These are phyloP conservation scores for Pristionchus pacificus DNA, from an alignment of 1,140 invertebrate species.

Conservation along the genomic window DNA sequence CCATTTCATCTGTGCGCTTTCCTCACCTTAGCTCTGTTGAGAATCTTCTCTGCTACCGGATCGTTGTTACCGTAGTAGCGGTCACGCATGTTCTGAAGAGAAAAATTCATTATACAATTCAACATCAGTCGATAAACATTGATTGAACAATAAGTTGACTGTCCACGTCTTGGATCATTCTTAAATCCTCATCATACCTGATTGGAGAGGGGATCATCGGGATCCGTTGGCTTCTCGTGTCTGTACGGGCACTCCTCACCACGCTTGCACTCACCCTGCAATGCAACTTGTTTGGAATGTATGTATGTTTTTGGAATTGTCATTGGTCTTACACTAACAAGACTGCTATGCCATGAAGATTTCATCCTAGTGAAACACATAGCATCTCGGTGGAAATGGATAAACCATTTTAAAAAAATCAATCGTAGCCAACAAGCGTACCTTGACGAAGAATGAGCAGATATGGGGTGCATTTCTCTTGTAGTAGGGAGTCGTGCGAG, in stretches of 20 bases:
- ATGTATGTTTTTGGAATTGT: no score
- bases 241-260: constrained; percentile 99
- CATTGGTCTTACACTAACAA: no score
- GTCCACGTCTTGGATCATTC: no score
- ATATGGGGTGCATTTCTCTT: constrained; percentile 97
- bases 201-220: constrained; percentile 95
- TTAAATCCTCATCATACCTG: no score
- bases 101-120: no score
- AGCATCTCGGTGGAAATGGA: no score
- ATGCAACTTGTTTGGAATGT: no score
- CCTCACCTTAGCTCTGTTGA: constrained; percentile 75
- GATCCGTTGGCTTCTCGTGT: constrained; percentile 97
- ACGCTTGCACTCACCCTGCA: constrained; percentile 92
- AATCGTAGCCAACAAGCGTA: neutral
- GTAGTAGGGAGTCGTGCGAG: constrained; percentile 94
- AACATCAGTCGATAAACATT: no score
- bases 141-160: no score
- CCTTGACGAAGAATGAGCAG: constrained; percentile 92
- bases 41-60: constrained; percentile 94
- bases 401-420: neutral
- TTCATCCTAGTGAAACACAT: no score
- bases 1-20: neutral
- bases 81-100: constrained; percentile 99
- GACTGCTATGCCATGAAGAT: no score
- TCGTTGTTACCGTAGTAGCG: constrained; percentile 96